Conservation (phyloP, 2,888 invertebrate species). For the Orchesellides sinensis region DNA sequence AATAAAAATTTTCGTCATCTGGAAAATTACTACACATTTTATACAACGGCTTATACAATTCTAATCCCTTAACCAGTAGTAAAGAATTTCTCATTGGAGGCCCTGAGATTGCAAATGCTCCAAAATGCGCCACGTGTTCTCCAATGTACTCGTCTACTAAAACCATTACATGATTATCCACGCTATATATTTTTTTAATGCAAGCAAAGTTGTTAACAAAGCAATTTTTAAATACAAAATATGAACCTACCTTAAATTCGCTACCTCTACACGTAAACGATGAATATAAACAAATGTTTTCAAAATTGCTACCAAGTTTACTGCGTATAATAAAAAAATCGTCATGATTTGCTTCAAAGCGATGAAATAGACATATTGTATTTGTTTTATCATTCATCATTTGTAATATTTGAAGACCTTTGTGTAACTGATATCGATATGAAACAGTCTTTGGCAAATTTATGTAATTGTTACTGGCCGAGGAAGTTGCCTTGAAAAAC, state of each 20-base stretch:
- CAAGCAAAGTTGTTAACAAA: no score
- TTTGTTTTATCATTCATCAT: neutral
- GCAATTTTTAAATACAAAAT: neutral
- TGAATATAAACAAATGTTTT: neutral
- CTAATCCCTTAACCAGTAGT: no score
- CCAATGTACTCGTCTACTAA: no score
- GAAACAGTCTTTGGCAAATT: slow-evolving; percentile 56
- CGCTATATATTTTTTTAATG: no score
- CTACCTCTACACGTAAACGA: neutral
- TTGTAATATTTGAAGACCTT: no score
- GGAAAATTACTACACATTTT: no score
- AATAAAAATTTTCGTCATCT: no score
- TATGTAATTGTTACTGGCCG: slow-evolving; percentile 32
- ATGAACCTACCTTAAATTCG: neutral
- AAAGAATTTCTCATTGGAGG: no score
- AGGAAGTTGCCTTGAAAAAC: slow-evolving; percentile 47
- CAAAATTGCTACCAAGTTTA: neutral
- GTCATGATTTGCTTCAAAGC: neutral
- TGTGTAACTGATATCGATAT: slow-evolving; percentile 40
- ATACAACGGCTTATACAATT: no score
- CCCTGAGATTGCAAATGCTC: no score
- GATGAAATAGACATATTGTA: neutral
- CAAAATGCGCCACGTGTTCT: no score
- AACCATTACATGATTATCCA: no score
- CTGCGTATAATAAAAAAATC: neutral